Percentiles rank a stretch among this genome's conserved stretches.
phyloP scores from a whole-genome alignment of 2,113 vertebrate genomes.

The Dicerorhinus sumatrensis region DNA sequence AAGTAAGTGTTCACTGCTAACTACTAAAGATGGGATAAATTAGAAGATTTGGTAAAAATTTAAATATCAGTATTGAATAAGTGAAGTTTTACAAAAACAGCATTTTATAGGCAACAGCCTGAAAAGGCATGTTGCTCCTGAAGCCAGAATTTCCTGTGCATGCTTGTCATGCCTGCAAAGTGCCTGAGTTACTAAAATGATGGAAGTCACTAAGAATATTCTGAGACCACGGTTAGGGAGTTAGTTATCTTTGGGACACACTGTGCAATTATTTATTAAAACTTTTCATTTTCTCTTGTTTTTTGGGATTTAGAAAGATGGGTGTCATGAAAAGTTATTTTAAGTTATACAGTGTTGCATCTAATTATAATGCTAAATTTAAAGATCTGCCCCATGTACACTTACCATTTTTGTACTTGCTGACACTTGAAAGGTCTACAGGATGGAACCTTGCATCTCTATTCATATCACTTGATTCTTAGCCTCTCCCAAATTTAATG shows the following conservation, averaged over 20 bases:
- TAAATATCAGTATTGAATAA: neutral
- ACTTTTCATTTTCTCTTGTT: neutral
- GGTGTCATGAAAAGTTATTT: neutral
- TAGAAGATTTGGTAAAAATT: neutral
- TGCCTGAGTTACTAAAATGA: rapidly evolving
- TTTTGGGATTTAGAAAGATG: neutral
- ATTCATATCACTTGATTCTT: neutral
- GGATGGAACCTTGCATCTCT: neutral
- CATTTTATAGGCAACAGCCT: neutral
- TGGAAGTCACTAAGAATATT: neutral
- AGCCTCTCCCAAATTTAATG: neutral
- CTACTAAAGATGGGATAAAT: neutral
- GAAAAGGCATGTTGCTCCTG: rapidly evolving
- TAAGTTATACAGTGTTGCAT: neutral
- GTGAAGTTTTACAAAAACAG: neutral
- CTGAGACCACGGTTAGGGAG: neutral
- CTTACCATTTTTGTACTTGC: neutral
- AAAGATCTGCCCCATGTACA: neutral
- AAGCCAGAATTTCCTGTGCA: neutral
- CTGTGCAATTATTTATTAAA: neutral
- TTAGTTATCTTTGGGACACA: neutral
- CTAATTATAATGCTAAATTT: neutral
- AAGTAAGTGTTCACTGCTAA: conserved; percentile 81
- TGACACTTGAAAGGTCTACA: neutral
- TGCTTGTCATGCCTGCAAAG: neutral